Evolutionary conservation across 2,113 vertebrate genomes (phyloP), one percentile per base, ranked within the genome.

Genomic region (Mugil cephalus): DNA sequence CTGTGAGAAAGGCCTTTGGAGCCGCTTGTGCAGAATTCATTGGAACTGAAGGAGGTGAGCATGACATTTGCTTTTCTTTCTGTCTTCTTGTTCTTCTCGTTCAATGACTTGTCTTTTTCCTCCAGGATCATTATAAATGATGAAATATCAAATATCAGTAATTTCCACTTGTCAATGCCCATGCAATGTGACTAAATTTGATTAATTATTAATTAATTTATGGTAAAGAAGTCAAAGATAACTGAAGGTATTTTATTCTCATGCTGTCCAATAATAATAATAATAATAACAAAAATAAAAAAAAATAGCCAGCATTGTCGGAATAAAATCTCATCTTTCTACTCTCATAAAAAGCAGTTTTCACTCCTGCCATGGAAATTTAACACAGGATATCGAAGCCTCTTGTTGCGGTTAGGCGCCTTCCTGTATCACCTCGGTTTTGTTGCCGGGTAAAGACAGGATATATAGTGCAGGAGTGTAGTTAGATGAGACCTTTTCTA

Each of bases 331-430:
- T 50, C 14, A 8, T 60, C 3, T 46, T n/a, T 53, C 50, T 7
- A 17, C 5, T 58, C 10, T 36, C 0, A 1, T 59, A 30, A 35
- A 0, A 64, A 45, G 15, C 34, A 10, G 38, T 30, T 7, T 18
- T n/a, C 9, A 39, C 39, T 61, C 43, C 65, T 68, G 8, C 0
- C 12, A 45, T 82, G 81, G 84, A 89, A 86, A 79, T 43, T 53
- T 72, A 38, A 65, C 64, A 77, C 77, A 86, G 80, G 66, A 79
- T 81, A 71, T 81, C 35, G 12, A 4, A 36, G 24, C 1, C 36
- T 78, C 36, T 69, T 73, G 46, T 75, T 87, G 85, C 82, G 87
- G 87, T 87, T 60, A 34, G 24, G 66, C 21, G 1, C 52, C 10
- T 84, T 89, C 84, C 80, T 88, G 87, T 80, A 4, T 78, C 55